Percentiles rank a stretch among this genome's conserved stretches.
phyloP scores from a whole-genome alignment of 2,113 vertebrate genomes.

The Lipotes vexillifer region DNA sequence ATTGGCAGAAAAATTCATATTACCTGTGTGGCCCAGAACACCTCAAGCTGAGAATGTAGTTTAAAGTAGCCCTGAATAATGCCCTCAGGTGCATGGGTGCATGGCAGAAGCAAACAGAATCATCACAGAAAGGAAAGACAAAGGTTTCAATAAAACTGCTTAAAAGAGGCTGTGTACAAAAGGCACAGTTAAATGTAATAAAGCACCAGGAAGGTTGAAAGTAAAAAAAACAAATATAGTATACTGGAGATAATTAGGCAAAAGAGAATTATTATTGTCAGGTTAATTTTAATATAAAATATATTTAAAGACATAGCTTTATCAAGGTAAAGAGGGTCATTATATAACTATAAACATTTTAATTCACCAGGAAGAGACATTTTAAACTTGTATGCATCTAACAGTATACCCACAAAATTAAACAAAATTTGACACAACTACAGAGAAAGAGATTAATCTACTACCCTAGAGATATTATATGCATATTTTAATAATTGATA shows the following conservation, averaged over 20 bases:
- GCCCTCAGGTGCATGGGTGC: neutral
- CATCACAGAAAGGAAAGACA: neutral
- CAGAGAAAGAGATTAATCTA: neutral
- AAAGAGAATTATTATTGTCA: neutral
- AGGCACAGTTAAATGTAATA: neutral
- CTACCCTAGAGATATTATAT: neutral
- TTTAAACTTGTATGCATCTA: neutral
- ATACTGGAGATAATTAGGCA: neutral
- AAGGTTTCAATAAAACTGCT: neutral
- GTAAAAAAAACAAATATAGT: neutral
- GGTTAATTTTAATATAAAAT: neutral
- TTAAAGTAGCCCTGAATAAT: neutral
- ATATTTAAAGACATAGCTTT: neutral
- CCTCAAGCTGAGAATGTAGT: neutral
- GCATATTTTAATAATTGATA: neutral
- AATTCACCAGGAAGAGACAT: neutral
- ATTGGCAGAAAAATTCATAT: neutral
- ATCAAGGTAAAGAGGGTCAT: neutral
- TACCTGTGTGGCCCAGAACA: neutral
- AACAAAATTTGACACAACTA: neutral
- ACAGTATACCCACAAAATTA: neutral
- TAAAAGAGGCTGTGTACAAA: neutral
- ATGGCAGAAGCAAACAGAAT: neutral
- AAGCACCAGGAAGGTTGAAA: neutral
- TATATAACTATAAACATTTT: neutral